Evolutionary conservation across 2,888 invertebrate species (phyloP).

Genomic region (Erebia ligea): DNA sequence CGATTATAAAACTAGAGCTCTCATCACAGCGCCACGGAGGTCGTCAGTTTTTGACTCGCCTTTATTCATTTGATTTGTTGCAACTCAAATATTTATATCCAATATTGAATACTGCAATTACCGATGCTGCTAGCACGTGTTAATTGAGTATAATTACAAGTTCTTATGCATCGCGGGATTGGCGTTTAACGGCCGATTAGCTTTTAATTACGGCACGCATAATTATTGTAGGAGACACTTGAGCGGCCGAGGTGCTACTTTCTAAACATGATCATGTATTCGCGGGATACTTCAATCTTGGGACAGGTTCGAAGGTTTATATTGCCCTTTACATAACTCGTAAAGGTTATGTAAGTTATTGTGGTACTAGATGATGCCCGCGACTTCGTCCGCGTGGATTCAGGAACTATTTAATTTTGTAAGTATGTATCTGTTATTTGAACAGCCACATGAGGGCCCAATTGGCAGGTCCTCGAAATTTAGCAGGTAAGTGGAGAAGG

Average conservation of each 20-base stretch:
- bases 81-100: slow-evolving; percentile 2
- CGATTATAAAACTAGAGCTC: too few species aligned
- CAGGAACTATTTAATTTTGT: too few species aligned
- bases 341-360: not conserved
- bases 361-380: not conserved
- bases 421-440: too few species aligned
- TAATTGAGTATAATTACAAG: slow-evolving; percentile 31
- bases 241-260: slow-evolving; percentile 23
- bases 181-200: slow-evolving; percentile 33
- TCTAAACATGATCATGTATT: slow-evolving; percentile 34
- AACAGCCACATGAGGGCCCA: too few species aligned
- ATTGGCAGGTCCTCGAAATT: too few species aligned
- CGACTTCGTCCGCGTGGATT: too few species aligned
- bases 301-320: slow-evolving; percentile 9
- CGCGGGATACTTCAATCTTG: not conserved
- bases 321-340: not conserved
- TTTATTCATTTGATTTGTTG: not conserved
- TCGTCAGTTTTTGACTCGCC: too few species aligned
- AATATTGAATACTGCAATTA: slow-evolving; percentile 11
- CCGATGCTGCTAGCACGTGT: slow-evolving; percentile 7
- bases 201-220: slow-evolving; percentile 29
- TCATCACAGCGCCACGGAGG: too few species aligned
- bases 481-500: too few species aligned
- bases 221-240: slow-evolving; percentile 32
- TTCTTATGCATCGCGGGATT: slow-evolving; percentile 22